These are phyloP conservation scores for Cephus pygmeus DNA, from an alignment of 2,888 invertebrate species.

Conservation along the genomic window DNA sequence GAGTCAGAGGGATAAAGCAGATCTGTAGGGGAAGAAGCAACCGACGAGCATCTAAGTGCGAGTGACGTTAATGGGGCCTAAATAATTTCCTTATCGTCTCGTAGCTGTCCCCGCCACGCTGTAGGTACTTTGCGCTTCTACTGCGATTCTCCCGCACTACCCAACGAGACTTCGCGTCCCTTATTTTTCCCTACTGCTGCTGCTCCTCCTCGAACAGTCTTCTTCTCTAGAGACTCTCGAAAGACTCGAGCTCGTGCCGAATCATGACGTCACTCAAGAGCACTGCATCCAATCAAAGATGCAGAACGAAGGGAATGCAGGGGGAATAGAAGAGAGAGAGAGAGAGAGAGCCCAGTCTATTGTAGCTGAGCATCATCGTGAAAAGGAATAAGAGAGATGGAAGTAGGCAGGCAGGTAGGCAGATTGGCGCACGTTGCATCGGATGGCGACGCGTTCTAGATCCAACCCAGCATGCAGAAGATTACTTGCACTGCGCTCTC, in stretches of 20 bases:
- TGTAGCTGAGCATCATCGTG: no score
- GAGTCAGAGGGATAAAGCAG: constrained; percentile 15
- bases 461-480: no score
- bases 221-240: no score
- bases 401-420: background rate
- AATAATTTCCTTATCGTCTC: constrained; percentile 57
- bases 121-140: constrained; percentile 1
- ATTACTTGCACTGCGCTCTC: no score
- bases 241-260: no score
- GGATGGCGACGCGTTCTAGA: background rate
- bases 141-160: background rate
- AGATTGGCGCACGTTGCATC: background rate
- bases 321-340: no score
- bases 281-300: no score
- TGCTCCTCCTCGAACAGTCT: background rate
- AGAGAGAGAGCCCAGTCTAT: no score
- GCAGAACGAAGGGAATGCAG: no score
- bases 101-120: constrained; percentile 27
- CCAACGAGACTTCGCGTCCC: constrained; percentile 7
- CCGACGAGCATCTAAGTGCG: constrained; percentile 44
- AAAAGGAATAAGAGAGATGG: background rate
- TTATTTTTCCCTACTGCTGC: background rate
- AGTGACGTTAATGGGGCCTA: constrained; percentile 61
- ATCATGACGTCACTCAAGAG: no score
- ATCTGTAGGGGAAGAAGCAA: constrained; percentile 28